Evolutionary conservation across 2,797 vertebrate species (phyloP).

Genomic region (Masticophis lateralis): DNA sequence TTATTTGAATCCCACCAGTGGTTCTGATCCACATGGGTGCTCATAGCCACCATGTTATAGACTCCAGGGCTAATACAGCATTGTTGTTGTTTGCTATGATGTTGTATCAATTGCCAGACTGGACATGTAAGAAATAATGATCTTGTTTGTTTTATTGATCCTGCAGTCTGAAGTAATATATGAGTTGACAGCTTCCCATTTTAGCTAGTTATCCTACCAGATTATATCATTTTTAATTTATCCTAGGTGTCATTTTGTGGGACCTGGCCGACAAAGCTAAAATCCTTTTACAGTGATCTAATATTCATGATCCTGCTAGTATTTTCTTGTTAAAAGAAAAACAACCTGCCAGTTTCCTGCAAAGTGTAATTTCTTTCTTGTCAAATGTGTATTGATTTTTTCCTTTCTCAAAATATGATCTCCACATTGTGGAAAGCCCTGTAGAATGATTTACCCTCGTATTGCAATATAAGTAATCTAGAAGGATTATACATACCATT

Average conservation of each 20-base stretch:
- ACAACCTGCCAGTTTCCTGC: constrained; percentile 9
- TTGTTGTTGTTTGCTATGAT: not conserved
- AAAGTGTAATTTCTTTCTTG: constrained; percentile 31
- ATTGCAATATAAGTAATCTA: constrained; percentile 13
- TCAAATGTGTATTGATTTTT: constrained; percentile 34
- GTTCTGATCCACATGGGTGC: not conserved
- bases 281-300: constrained; percentile 14
- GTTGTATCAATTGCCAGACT: not conserved
- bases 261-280: not conserved
- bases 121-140: not conserved
- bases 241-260: not conserved
- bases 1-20: too few relatives aligned
- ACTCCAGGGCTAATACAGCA: not conserved
- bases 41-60: not conserved
- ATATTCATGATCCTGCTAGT: constrained; percentile 14
- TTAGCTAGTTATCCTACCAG: not conserved
- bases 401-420: constrained; percentile 37
- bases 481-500: constrained; percentile 31
- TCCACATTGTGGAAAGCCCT: constrained; percentile 21
- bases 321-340: constrained; percentile 28
- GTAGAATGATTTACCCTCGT: constrained; percentile 20
- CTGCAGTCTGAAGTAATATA: not conserved
- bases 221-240: constrained; percentile 2
- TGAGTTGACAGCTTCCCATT: not conserved
- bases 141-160: not conserved